These are phyloP conservation scores for Drosophila yakuba DNA, from an alignment of 1,140 invertebrate species.

Conservation along the genomic window DNA sequence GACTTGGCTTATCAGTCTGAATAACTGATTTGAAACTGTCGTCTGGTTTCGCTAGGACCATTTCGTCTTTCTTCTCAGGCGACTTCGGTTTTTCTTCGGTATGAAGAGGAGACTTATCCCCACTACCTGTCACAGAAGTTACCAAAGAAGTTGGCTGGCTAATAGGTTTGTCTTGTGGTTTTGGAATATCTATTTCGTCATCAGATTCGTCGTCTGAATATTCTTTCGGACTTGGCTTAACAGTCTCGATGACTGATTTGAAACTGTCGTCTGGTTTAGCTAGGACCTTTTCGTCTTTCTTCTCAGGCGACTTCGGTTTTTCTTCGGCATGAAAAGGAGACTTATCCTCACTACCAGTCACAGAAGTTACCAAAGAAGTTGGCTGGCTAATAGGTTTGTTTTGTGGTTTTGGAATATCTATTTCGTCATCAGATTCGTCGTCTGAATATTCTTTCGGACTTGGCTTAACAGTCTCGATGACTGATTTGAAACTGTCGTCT, in stretches of 20 bases:
- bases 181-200: not conserved
- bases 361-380: too few relatives aligned
- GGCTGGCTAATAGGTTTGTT: too few relatives aligned
- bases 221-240: not conserved
- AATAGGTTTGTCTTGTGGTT: constrained; percentile 4
- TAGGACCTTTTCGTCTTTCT: not conserved
- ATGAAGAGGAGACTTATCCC: not conserved
- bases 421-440: not conserved
- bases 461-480: not conserved
- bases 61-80: not conserved
- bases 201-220: constrained; percentile 1
- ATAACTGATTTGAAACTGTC: constrained; percentile 17
- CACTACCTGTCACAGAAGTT: not conserved
- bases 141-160: not conserved
- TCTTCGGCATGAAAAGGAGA: not conserved
- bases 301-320: not conserved
- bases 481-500: constrained; percentile 8
- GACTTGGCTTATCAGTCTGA: not conserved
- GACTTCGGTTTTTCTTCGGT: constrained; percentile 11
- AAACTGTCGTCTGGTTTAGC: not conserved
- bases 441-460: not conserved
- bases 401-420: not conserved
- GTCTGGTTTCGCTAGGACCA: not conserved
- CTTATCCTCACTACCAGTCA: too few relatives aligned
- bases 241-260: not conserved